Evolutionary conservation across 2,113 vertebrate genomes (phyloP).

Genomic region (Melierax canorus): DNA sequence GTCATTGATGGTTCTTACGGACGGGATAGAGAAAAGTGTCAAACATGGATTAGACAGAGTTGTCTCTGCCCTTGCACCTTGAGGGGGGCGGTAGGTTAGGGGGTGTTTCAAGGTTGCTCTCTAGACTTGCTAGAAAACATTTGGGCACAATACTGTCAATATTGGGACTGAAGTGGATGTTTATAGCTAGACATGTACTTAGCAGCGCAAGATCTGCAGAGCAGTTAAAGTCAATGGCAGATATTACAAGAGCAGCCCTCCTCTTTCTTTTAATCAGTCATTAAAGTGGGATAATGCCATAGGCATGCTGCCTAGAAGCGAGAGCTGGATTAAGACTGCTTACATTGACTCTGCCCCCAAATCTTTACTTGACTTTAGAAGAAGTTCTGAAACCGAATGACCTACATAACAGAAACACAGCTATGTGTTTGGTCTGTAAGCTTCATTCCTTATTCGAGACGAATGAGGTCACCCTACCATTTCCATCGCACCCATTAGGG

Average conservation of each 20-base stretch:
- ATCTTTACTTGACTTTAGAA: background rate
- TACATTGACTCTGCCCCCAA: background rate
- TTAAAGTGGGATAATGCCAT: background rate
- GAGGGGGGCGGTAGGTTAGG: background rate
- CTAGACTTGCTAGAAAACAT: background rate
- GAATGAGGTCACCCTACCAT: background rate
- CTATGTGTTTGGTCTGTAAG: background rate
- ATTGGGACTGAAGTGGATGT: background rate
- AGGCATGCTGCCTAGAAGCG: background rate
- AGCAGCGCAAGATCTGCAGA: too few relatives aligned
- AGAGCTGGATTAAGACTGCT: background rate
- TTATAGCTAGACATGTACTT: background rate
- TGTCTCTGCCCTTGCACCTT: background rate
- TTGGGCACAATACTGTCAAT: background rate
- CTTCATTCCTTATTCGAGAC: fast-evolving
- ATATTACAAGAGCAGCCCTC: background rate
- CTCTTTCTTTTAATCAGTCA: background rate
- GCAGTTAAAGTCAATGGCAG: background rate
- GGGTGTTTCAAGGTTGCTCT: background rate
- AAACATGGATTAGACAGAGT: background rate
- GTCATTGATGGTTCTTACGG: background rate
- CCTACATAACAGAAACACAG: background rate
- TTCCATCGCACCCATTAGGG: background rate
- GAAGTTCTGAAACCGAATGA: background rate
- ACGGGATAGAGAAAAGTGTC: background rate